Conservation (phyloP, 2,113 vertebrate species). For the Rhizomys pruinosus region DNA sequence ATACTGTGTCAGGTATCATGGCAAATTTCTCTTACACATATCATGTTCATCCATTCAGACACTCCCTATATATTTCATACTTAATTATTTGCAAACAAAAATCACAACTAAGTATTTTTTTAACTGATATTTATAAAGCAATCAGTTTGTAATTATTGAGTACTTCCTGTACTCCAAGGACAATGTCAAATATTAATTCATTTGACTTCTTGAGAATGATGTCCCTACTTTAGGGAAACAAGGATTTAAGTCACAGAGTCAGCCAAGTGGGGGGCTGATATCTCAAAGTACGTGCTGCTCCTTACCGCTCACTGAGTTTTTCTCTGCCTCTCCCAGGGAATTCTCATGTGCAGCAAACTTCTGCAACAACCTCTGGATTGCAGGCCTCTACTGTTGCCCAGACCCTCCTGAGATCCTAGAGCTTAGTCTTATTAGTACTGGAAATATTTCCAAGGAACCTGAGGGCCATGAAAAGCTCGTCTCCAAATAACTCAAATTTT, state of each 20-base stretch:
- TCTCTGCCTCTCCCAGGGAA: background rate
- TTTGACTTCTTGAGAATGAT: background rate
- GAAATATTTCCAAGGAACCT: conserved; percentile 11
- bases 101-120: background rate
- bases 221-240: background rate
- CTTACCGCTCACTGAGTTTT: background rate
- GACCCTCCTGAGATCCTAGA: background rate
- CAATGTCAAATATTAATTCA: conserved; percentile 38
- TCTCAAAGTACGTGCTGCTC: background rate
- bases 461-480: background rate
- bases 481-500: background rate
- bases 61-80: background rate
- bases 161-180: background rate
- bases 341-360: background rate
- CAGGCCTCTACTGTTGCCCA: background rate
- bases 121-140: too few relatives aligned
- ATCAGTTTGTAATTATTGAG: background rate
- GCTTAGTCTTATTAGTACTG: background rate
- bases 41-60: background rate
- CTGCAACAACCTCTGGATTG: background rate
- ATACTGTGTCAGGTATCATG: background rate
- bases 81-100: conserved; percentile 17
- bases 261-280: fast-evolving
- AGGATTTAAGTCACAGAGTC: background rate
- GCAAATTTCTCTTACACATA: background rate